These are phyloP conservation scores for Aricia agestis DNA, from an alignment of 1,140 invertebrate species.

Conservation along the genomic window DNA sequence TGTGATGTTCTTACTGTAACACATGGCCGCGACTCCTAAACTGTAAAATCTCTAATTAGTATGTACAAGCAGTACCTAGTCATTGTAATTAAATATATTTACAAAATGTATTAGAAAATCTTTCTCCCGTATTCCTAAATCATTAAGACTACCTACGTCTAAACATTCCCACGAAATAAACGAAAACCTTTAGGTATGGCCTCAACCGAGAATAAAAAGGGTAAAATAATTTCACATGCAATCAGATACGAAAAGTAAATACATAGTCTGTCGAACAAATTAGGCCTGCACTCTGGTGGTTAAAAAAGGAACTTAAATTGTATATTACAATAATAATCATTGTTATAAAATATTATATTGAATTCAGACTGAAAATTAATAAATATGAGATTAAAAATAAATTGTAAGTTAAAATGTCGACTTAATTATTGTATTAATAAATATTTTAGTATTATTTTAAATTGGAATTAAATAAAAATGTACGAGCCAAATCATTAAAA, in stretches of 20 bases:
- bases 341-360: too few relatives aligned
- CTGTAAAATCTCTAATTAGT: constrained; percentile 47
- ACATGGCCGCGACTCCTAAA: constrained; percentile 60
- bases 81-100: constrained; percentile 58
- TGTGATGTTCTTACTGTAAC: constrained; percentile 62
- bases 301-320: background rate
- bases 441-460: too few relatives aligned
- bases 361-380: background rate
- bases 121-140: constrained; percentile 36
- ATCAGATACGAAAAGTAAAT: background rate
- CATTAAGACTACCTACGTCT: constrained; percentile 25
- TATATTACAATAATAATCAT: too few relatives aligned
- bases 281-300: background rate
- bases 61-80: constrained; percentile 54
- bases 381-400: too few relatives aligned
- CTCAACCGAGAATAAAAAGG: constrained; percentile 19
- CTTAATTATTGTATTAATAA: too few relatives aligned
- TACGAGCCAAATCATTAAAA: too few relatives aligned
- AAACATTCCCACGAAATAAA: constrained; percentile 16
- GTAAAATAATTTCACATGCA: background rate
- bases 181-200: constrained; percentile 19
- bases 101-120: constrained; percentile 50
- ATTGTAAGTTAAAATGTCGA: too few relatives aligned
- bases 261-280: background rate
- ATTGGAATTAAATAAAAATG: too few relatives aligned